phyloP scores from a whole-genome alignment of 2,113 vertebrate genomes.

The Andinoacara biseriatus region DNA sequence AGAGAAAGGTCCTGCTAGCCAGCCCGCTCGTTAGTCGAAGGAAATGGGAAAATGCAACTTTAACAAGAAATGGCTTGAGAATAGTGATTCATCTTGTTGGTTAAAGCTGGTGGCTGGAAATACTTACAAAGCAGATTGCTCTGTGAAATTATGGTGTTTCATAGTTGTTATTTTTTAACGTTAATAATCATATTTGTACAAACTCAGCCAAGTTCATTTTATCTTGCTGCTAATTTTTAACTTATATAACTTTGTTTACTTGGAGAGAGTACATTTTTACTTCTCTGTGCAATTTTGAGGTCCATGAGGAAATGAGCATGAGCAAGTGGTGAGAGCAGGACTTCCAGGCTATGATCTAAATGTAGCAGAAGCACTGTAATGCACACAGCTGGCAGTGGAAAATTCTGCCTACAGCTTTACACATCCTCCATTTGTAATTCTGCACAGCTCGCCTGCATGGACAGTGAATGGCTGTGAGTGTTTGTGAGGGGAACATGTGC shows the following conservation, averaged over 20 bases:
- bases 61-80: constrained; percentile 9
- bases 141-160: neutral
- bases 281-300: neutral
- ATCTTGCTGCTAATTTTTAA: neutral
- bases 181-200: neutral
- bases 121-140: neutral
- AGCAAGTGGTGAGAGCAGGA: neutral
- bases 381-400: constrained; percentile 4
- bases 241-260: neutral
- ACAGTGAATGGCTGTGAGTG: neutral
- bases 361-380: constrained; percentile 9
- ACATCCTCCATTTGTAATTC: neutral
- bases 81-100: neutral
- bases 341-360: neutral
- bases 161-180: neutral
- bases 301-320: neutral
- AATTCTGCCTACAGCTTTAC: neutral
- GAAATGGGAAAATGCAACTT: constrained; percentile 3
- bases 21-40: neutral
- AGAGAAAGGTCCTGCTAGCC: neutral
- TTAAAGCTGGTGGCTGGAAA: neutral
- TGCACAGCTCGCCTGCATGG: neutral
- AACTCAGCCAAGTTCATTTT: neutral
- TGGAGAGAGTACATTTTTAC: neutral
- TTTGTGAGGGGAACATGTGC: neutral